These are phyloP conservation scores for Martes flavigula DNA, from an alignment of 2,797 vertebrate species.

Conservation along the genomic window DNA sequence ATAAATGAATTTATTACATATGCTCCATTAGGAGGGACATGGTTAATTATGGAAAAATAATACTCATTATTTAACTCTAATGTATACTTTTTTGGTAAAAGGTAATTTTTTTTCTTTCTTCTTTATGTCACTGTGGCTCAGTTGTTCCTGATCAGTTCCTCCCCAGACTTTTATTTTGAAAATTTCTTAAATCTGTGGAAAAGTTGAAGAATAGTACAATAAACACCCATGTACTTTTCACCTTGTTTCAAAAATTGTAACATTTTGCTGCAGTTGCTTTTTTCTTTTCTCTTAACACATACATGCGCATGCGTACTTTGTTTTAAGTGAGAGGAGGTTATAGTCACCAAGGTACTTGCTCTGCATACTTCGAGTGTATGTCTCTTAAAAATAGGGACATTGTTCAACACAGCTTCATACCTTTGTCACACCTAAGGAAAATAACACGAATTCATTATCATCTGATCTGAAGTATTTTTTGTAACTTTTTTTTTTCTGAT, in stretches of 20 bases:
- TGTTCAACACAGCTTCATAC: neutral
- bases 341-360: neutral
- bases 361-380: neutral
- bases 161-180: conserved; percentile 15
- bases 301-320: neutral
- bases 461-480: neutral
- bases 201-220: neutral
- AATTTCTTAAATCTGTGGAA: neutral
- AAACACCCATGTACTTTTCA: neutral
- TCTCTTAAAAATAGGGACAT: neutral
- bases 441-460: neutral
- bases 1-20: conserved; percentile 1
- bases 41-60: conserved; percentile 17
- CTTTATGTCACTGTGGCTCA: neutral
- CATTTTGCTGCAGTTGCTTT: neutral
- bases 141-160: neutral
- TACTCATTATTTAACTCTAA: neutral
- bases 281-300: neutral
- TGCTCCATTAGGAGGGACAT: neutral
- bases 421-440: neutral
- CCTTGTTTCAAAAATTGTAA: neutral
- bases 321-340: neutral
- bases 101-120: neutral
- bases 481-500: neutral
- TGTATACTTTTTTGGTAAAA: conserved; percentile 31